Conservation (phyloP, 2,113 vertebrate species). For the Corapipo altera region DNA sequence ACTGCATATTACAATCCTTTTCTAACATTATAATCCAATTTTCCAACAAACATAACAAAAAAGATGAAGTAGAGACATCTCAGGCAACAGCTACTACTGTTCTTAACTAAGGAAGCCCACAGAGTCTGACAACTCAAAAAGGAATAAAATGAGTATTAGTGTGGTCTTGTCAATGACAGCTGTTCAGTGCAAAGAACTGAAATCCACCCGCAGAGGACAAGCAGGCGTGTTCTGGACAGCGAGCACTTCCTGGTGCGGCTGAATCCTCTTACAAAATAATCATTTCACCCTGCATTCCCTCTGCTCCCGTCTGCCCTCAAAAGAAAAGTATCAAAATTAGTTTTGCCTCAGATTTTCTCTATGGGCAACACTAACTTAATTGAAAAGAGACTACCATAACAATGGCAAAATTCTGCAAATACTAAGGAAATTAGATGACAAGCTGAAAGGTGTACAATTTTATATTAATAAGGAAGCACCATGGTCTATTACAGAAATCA, state of each 20-base stretch:
- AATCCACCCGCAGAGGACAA: background rate
- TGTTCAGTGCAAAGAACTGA: background rate
- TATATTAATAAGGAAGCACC: background rate
- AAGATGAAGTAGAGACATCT: background rate
- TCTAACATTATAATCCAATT: background rate
- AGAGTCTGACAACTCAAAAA: background rate
- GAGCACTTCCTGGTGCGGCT: background rate
- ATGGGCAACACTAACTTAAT: background rate
- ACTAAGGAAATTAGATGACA: background rate
- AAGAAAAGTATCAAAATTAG: background rate
- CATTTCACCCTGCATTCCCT: background rate
- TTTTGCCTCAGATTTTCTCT: background rate
- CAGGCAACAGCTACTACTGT: background rate
- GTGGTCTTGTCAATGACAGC: background rate
- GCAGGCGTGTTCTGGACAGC: background rate
- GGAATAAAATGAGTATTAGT: background rate
- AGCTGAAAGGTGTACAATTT: background rate
- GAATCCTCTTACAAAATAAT: conserved; percentile 22
- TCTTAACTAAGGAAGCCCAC: background rate
- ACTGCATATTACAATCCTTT: background rate
- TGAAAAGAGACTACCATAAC: background rate
- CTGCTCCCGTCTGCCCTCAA: background rate
- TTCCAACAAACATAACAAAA: background rate
- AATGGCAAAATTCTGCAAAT: background rate
- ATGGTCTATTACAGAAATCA: background rate